Evolutionary conservation across 2,797 vertebrate genomes (phyloP), one percentile per base, ranked within the genome.

Genomic region (Semotilus atromaculatus): DNA sequence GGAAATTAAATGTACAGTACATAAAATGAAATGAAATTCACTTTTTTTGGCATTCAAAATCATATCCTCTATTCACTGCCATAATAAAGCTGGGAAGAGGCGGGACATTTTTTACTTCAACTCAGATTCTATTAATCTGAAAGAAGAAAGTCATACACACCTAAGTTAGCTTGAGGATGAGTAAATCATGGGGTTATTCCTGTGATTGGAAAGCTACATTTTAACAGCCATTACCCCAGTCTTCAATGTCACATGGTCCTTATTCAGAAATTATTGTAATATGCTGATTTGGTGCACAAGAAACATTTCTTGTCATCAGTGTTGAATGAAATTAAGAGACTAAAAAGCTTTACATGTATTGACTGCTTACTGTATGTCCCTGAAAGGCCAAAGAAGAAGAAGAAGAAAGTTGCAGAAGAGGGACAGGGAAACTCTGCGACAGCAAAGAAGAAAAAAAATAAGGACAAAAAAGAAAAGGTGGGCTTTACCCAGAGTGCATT

Each of bases 331-430:
- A 78, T 26, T n/a, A 58, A 7, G 31, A 62, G 9, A 23, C 0
- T 1, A 51, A 21, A 23, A 66, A 19, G n/a, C 29, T 45, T 64
- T 62, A 11, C 10, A 43, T 81, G 13, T 40, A 83, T 7, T 82
- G 11, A 74, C 8, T 79, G 78, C 8, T 77, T 71, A 11, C 34
- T 60, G 1, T 60, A 77, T 55, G 53, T 84, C 36, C 78, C 74
- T 38, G 29, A 43, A 77, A 92, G 91, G 80, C 40, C 36, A 1
- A 88, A 87, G 70, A 89, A 86, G 67, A 90, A 81, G 68, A 87
- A n/a, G n/a, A n/a, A 78, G 62, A 84, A 78, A 60, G 19, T 26
- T 75, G 23, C 40, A 14, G 51, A 51, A 60, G 58, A 85, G 1
- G 78, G 23, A 1, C 83, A 87, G 68, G 34, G 16, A 55, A 53